These are phyloP conservation scores for Theonella swinhoei DNA, from an alignment of 37 sponge, comb jelly and placozoan species.

Conservation along the genomic window DNA sequence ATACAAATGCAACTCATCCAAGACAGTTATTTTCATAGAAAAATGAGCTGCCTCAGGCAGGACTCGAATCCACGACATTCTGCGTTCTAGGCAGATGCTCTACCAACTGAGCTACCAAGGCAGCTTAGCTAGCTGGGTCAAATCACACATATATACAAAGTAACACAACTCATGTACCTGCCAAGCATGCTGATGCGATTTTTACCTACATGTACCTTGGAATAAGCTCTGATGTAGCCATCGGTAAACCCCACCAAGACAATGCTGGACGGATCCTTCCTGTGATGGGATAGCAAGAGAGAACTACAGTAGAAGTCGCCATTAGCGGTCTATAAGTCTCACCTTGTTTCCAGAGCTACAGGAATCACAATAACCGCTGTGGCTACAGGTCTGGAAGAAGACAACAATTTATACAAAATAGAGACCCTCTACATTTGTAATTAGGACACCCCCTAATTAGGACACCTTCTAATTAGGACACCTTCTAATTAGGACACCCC, in stretches of 20 bases:
- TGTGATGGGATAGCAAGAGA: background rate
- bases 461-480: background rate
- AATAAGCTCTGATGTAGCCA: slow-evolving; percentile 74
- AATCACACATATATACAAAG: background rate
- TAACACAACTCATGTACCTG: too few species aligned
- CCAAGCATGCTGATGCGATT: too few species aligned
- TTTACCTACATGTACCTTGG: too few species aligned
- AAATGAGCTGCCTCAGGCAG: too few species aligned
- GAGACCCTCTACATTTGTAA: background rate
- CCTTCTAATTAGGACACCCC: background rate
- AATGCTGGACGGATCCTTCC: slow-evolving; percentile 21
- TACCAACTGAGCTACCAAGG: too few species aligned
- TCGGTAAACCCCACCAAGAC: slow-evolving; percentile 77
- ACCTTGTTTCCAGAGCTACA: slow-evolving; percentile 20
- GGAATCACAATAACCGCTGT: slow-evolving; percentile 29
- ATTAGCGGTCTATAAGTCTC: background rate
- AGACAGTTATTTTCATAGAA: too few species aligned
- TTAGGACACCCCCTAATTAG: too few species aligned
- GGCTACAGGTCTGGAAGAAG: slow-evolving; percentile 22
- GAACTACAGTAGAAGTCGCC: too few species aligned
- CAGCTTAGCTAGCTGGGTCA: too few species aligned
- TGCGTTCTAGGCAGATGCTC: too few species aligned
- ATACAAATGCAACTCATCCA: background rate
- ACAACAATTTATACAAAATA: background rate
- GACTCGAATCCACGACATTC: too few species aligned